Base-by-base conservation (phyloP, 1,140 invertebrate species). In the Melitaea cinxia region DNA sequence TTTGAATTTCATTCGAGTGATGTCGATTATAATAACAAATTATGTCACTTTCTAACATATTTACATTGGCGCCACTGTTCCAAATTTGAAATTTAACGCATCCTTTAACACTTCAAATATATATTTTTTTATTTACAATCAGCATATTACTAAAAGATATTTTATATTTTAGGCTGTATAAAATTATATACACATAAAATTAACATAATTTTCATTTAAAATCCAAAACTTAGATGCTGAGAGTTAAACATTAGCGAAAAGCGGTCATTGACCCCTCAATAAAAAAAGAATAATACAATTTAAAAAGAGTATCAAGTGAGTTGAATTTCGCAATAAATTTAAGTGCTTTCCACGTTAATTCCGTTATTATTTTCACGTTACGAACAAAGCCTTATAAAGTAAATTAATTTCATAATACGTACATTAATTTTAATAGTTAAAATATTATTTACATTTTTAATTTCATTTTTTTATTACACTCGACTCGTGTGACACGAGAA, bases 1-100 rank as follows among this genome's bases (percentile, higher is more conserved):
- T 82, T 79, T 80, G 74, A 82, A 82, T 75, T 78, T 75, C 68
- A 79, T 75, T 66, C 64, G 19, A 52, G 61, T 49, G 54, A 58
- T 65, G 54, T 58, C 4, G 54, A 59, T 65, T 65, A 50, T 42
- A 53, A 58, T 45, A 37, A 23, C 55, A 65, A 59, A 65, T 65
- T 24, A 35, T 45, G 73, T 72, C 70, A 80, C 75, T 76, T 78
- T 73, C 75, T 65, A 61, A 64, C 56, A 60, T 62, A 63, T 59
- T 68, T 45, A 54, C 14, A 42, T 24, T 52, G 52, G 53, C 63
- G 63, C 63, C 63, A 47, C 35, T 26, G 30, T 50, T 49, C 52
- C 19, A 49, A 45, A 17, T 23, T 47, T 47, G 21, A 23, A n/a
- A 47, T 47, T 47, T 10, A n/a, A 15, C 12, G 12, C 2, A 39